These are phyloP conservation scores for Drosophila willistoni DNA, from an alignment of 1,140 invertebrate species.

Conservation along the genomic window DNA sequence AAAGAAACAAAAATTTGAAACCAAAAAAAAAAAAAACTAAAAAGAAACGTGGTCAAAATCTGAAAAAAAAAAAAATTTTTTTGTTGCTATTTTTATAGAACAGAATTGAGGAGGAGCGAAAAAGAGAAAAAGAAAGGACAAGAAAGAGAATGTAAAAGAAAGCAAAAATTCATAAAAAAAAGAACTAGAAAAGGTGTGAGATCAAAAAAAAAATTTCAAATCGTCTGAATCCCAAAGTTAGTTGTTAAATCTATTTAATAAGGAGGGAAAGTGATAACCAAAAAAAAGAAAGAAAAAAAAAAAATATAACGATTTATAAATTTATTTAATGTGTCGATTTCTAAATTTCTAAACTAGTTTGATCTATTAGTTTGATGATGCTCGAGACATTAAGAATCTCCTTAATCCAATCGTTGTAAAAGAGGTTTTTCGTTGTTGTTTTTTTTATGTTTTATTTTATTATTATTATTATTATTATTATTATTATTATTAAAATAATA, in stretches of 20 bases:
- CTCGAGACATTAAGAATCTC: neutral
- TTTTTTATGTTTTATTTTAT: neutral
- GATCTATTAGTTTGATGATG: slow-evolving; percentile 5
- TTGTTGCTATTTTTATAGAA: slow-evolving; percentile 12
- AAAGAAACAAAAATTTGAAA: slow-evolving; percentile 1
- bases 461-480: neutral
- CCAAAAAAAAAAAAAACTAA: neutral
- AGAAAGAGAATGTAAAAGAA: slow-evolving; percentile 31
- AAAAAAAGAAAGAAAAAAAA: slow-evolving; percentile 19
- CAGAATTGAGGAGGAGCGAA: neutral
- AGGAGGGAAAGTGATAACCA: slow-evolving; percentile 78
- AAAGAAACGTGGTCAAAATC: slow-evolving; percentile 41
- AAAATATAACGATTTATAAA: slow-evolving; percentile 31
- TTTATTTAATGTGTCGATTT: slow-evolving; percentile 26
- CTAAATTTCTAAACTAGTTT: slow-evolving; percentile 13
- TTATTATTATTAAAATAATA: too few relatives aligned
- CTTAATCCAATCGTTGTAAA: neutral
- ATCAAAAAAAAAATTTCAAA: slow-evolving; percentile 29
- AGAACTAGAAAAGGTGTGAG: slow-evolving; percentile 32
- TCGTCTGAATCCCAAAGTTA: slow-evolving; percentile 76
- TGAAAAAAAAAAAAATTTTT: slow-evolving; percentile 31
- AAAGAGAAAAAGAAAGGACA: neutral
- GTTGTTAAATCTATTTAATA: slow-evolving; percentile 71
- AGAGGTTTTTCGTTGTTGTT: slow-evolving; percentile 3
- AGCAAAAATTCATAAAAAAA: slow-evolving; percentile 18